These are phyloP conservation scores for Heliconius cydno DNA, from an alignment of 2,888 invertebrate species.

Conservation along the genomic window DNA sequence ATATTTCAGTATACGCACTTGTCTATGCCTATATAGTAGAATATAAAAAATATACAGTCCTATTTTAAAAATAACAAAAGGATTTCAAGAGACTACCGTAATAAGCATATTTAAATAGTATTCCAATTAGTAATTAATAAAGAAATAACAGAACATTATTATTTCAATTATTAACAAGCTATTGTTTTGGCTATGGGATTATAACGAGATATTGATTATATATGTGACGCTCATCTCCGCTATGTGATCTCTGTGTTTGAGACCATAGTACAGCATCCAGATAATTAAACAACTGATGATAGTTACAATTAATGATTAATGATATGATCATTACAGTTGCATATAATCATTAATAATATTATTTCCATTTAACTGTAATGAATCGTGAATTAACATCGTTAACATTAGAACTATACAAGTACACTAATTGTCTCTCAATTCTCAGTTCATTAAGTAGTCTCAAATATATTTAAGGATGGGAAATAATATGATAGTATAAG, in stretches of 20 bases:
- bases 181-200: slow-evolving; percentile 14
- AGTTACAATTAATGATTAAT: neutral
- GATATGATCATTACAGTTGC: neutral
- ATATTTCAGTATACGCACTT: too few species aligned
- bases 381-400: neutral
- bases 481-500: too few species aligned
- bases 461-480: neutral
- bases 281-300: slow-evolving; percentile 18
- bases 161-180: slow-evolving; percentile 17
- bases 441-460: neutral
- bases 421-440: neutral
- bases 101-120: slow-evolving; percentile 3
- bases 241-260: slow-evolving; percentile 11
- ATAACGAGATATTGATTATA: slow-evolving; percentile 16
- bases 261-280: slow-evolving; percentile 12
- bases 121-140: slow-evolving; percentile 15
- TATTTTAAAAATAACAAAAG: slow-evolving; percentile 1
- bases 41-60: neutral
- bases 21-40: neutral
- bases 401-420: neutral
- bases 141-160: slow-evolving; percentile 9
- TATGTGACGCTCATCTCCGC: neutral
- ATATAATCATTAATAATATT: neutral
- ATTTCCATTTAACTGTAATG: neutral
- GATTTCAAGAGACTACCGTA: neutral